Base-by-base conservation (phyloP, 2,888 invertebrate species). In the Drosophila algonquin region DNA sequence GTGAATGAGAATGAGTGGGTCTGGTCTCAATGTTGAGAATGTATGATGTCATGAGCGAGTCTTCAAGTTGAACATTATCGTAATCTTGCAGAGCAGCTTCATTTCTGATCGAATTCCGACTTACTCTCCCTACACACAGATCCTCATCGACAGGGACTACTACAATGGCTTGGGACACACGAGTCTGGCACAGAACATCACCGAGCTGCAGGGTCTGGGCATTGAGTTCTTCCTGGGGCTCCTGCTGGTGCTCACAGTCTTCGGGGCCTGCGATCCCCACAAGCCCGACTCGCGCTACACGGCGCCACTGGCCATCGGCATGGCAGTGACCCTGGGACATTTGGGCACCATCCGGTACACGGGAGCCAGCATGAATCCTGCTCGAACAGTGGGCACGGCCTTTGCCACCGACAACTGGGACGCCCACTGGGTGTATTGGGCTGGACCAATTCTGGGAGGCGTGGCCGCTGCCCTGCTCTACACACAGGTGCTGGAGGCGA, bases 291-390 rank as follows among this genome's bases (percentile, higher is more conserved):
- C 96, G 86, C 96, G 96, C 87, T 94, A 95, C 45, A 95, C 96
- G 0, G 97, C 96, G 0, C 96, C 98, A 0, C 93, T 98, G 56
- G 96, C 97, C 63, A 98, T 98, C 87, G 98, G 98, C 0, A 93
- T 98, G 79, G 94, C 98, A 0, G 96, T 98, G 52, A 95, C 96
- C 0, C 93, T 97, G 71, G 96, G 97, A 7, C 98, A 98, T 91
- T 93, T 98, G 80, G 95, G 96, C 62, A 96, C 96, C 14, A 96
- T 98, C 89, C 95, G 95, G 92, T 95, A 94, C 89, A 98, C 98
- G 10, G 97, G 98, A 51, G 95, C 97, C 46, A 96, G 97, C 83
- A 98, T 98, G 98, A 98, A 98, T 93, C 97, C 98, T 0, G 98
- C 98, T 0, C 94, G 98, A 73, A 96, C 96, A 69, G 95, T 98